phyloP scores from a whole-genome alignment of 2,797 vertebrate species.

The Mustela erminea region DNA sequence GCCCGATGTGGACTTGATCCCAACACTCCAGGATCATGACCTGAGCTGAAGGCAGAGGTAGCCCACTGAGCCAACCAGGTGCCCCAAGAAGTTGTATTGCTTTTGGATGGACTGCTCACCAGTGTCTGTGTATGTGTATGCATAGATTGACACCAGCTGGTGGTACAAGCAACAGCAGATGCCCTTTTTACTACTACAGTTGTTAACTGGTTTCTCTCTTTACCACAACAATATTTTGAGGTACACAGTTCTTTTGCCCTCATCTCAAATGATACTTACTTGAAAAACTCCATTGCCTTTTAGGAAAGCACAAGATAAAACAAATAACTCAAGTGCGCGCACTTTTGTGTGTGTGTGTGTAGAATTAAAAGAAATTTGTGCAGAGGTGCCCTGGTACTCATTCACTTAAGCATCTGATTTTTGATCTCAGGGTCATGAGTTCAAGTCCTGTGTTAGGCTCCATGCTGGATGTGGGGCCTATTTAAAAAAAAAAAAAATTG shows the following conservation, averaged over 20 bases:
- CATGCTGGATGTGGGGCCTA: too few relatives aligned
- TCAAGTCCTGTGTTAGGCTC: neutral
- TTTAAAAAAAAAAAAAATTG: neutral
- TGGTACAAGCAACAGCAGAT: conserved; percentile 34
- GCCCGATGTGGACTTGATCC: too few relatives aligned
- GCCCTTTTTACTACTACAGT: conserved; percentile 48
- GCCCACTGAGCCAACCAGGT: too few relatives aligned
- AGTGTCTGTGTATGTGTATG: neutral
- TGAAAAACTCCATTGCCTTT: conserved; percentile 19
- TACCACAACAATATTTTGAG: conserved; percentile 34
- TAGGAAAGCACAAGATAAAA: conserved; percentile 9
- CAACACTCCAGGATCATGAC: too few relatives aligned
- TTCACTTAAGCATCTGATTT: neutral
- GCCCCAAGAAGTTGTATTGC: neutral
- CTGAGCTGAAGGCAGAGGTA: too few relatives aligned
- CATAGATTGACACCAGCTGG: conserved; percentile 51
- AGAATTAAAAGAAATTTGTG: neutral
- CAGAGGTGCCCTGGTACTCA: neutral
- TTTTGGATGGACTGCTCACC: neutral
- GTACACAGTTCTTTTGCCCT: conserved; percentile 24
- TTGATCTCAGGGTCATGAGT: neutral
- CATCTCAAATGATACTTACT: conserved; percentile 34
- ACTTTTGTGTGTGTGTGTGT: neutral
- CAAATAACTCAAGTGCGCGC: neutral
- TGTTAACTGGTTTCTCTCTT: conserved; percentile 50